phyloP scores from a whole-genome alignment of 53 echinoderm and acorn worm genomes.

The Pentamera pediparva region DNA sequence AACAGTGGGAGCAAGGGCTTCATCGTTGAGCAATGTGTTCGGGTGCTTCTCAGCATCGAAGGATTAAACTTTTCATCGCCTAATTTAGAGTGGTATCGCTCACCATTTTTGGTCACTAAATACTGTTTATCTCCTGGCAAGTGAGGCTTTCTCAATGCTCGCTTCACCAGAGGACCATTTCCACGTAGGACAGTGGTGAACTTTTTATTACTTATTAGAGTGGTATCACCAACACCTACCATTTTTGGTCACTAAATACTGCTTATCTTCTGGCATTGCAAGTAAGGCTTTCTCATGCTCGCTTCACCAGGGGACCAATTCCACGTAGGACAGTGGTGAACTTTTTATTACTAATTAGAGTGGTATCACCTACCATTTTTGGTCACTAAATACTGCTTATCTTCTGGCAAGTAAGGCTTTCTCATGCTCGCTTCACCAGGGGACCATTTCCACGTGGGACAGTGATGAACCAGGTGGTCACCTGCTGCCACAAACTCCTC shows the following conservation, averaged over 20 bases:
- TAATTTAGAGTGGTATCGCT: no score
- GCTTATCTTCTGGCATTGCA: conserved; percentile 93
- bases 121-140: conserved; percentile 91
- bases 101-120: conserved; percentile 86
- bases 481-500: conserved; percentile 96
- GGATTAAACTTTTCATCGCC: no score
- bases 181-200: conserved; percentile 89
- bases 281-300: conserved; percentile 69
- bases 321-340: conserved; percentile 88
- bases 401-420: conserved; percentile 85
- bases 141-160: conserved; percentile 70
- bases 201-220: no score
- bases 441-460: conserved; percentile 96
- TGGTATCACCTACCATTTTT: conserved; percentile 69
- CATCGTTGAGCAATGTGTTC: no score
- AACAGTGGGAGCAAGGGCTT: no score
- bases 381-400: conserved; percentile 91
- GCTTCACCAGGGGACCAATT: conserved; percentile 83
- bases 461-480: conserved; percentile 86
- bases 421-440: conserved; percentile 78
- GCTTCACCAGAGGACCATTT: conserved; percentile 83
- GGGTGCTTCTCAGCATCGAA: conserved; percentile 85
- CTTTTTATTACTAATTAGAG: not conserved
- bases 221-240: conserved; percentile 66
- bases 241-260: conserved; percentile 83